Evolutionary conservation across 2,797 vertebrate genomes (phyloP).

Genomic region (Apogon talboti): DNA sequence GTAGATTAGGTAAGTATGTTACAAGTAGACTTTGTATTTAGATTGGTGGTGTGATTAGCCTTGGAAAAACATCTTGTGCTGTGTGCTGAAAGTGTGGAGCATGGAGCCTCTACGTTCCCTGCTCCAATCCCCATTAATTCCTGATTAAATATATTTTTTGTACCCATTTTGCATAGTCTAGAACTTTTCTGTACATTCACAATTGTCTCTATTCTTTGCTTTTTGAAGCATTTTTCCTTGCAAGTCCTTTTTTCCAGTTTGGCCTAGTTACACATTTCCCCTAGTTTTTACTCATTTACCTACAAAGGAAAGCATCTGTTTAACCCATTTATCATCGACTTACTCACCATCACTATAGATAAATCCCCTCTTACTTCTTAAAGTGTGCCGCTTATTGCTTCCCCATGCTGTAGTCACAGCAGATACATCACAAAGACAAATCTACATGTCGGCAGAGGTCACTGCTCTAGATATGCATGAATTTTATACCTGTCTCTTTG

Average conservation of each 20-base stretch:
- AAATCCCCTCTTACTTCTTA: constrained; percentile 73
- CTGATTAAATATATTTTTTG: constrained; percentile 13
- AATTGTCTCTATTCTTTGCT: constrained; percentile 11
- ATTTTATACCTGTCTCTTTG: constrained; percentile 58
- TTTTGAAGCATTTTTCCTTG: constrained; percentile 21
- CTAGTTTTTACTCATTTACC: constrained; percentile 65
- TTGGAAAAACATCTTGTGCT: no score
- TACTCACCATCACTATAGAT: constrained; percentile 54
- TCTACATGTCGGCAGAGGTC: constrained; percentile 66
- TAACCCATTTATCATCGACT: constrained; percentile 71
- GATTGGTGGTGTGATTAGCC: no score
- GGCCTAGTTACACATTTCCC: constrained; percentile 62
- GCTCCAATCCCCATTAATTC: background rate
- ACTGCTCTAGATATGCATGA: constrained; percentile 68
- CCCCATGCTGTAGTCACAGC: constrained; percentile 50
- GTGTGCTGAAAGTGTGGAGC: no score
- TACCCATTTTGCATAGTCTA: background rate
- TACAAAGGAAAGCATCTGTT: constrained; percentile 68
- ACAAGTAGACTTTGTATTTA: no score
- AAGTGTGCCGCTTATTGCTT: constrained; percentile 77
- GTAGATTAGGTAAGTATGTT: no score
- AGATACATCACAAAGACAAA: constrained; percentile 75
- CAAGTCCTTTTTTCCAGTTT: constrained; percentile 48
- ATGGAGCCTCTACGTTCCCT: no score
- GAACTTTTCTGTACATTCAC: background rate